Evolutionary conservation across 2,113 vertebrate species (phyloP).

Genomic region (Jacana jacana): DNA sequence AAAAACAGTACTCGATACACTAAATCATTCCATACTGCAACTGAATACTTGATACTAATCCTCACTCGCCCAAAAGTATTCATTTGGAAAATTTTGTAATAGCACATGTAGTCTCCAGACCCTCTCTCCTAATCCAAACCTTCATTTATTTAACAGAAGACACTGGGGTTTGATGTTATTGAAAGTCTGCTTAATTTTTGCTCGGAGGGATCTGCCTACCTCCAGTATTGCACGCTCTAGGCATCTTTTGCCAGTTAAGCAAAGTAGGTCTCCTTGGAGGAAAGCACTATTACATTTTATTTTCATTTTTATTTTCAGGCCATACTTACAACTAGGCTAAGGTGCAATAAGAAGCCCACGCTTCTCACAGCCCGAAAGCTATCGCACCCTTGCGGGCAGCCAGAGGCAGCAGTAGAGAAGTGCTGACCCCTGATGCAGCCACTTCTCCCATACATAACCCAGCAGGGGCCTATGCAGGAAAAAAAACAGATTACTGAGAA

Average conservation of each 20-base stretch:
- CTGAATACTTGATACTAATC: slow-evolving; percentile 7
- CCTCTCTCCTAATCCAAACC: slow-evolving; percentile 4
- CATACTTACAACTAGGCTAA: not conserved
- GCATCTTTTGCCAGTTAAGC: not conserved
- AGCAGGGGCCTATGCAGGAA: not conserved
- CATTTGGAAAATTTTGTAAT: slow-evolving; percentile 39
- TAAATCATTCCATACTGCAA: slow-evolving; percentile 12
- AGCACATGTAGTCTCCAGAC: not conserved
- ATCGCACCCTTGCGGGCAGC: not conserved
- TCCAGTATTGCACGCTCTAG: not conserved
- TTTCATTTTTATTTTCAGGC: not conserved
- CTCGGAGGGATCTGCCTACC: not conserved
- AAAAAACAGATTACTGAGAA: not conserved
- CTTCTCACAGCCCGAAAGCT: not conserved
- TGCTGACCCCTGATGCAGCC: not conserved
- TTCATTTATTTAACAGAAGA: slow-evolving; percentile 21
- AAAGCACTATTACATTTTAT: not conserved
- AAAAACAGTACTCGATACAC: slow-evolving; percentile 5
- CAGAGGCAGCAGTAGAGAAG: not conserved
- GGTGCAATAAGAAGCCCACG: not conserved
- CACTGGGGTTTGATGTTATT: not conserved
- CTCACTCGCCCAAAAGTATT: not conserved
- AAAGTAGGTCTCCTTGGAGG: not conserved
- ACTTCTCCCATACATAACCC: not conserved
- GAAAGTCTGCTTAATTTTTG: not conserved